Evolutionary conservation across 2,888 invertebrate genomes (phyloP).

Genomic region (Macrophya annulata): DNA sequence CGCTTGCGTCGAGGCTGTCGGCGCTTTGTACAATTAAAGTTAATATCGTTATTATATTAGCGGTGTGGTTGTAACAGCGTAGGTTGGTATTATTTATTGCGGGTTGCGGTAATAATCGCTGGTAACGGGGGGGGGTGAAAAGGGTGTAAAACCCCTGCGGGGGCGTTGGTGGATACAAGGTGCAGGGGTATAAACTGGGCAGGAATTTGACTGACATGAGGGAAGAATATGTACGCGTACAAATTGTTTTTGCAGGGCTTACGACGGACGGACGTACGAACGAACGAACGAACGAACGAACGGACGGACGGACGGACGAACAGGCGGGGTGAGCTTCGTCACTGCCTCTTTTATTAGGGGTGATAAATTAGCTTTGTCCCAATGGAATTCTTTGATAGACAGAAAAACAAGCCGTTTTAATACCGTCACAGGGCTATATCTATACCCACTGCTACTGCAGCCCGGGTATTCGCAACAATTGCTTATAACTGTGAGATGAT

Average conservation of each 20-base stretch:
- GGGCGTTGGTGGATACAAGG: constrained; percentile 15
- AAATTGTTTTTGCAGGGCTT: constrained; percentile 53
- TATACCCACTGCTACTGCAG: background rate
- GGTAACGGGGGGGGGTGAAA: background rate
- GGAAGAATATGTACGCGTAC: constrained; percentile 44
- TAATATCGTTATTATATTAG: constrained; percentile 70
- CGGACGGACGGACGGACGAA: background rate
- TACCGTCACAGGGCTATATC: constrained; percentile 9
- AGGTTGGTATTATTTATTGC: constrained; percentile 65
- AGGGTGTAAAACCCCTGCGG: background rate
- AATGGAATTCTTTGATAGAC: constrained; percentile 55
- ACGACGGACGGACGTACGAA: constrained; percentile 21
- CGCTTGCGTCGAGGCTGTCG: constrained; percentile 56
- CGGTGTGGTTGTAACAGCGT: constrained; percentile 56
- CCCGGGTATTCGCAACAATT: background rate
- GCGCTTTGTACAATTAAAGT: constrained; percentile 73
- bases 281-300: background rate
- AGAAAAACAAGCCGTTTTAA: constrained; percentile 52
- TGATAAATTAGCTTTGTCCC: constrained; percentile 68
- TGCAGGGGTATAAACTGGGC: constrained; percentile 16
- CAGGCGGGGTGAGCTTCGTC: constrained; percentile 63
- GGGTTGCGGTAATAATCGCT: constrained; percentile 51
- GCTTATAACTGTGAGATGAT: background rate
- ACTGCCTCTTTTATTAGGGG: constrained; percentile 67
- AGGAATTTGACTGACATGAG: constrained; percentile 56